A percentile compares a stretch with the other conserved stretches of the same genome.
Evolutionary conservation across 2,888 invertebrate genomes (phyloP).

Genomic region (Odontothrips loti): DNA sequence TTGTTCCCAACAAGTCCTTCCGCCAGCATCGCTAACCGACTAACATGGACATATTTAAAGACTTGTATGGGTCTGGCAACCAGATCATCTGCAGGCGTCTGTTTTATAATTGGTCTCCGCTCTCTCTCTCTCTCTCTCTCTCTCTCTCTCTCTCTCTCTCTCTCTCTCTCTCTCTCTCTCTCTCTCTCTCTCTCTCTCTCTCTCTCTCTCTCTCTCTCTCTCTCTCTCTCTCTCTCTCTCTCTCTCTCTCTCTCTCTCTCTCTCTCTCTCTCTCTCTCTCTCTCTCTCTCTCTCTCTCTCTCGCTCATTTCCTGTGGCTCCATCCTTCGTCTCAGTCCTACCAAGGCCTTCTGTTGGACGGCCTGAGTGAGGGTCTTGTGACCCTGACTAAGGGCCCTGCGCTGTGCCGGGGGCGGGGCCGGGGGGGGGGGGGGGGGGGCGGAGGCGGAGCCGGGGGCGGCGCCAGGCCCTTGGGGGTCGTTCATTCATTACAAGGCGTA

Average conservation of each 20-base stretch:
- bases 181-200: too few species aligned
- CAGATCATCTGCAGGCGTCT: too few species aligned
- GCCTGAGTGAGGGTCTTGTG: neutral
- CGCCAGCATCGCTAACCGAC: too few species aligned
- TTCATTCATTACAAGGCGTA: conserved; percentile 20
- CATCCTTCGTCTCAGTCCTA: neutral
- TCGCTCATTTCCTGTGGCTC: neutral
- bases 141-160: conserved; percentile 3
- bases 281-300: neutral
- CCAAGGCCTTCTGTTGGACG: neutral
- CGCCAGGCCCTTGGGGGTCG: neutral
- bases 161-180: neutral
- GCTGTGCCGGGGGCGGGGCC: neutral
- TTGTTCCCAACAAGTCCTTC: too few species aligned
- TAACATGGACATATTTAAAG: too few species aligned
- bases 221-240: neutral
- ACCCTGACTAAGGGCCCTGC: neutral
- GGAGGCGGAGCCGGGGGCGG: neutral
- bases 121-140: neutral
- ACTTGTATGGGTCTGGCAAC: too few species aligned
- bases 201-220: neutral
- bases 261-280: neutral
- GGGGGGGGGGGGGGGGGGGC: neutral
- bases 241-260: neutral
- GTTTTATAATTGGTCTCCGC: too few species aligned